Conservation (phyloP, 2,888 invertebrate genomes). For the Orthosia gracilis region DNA sequence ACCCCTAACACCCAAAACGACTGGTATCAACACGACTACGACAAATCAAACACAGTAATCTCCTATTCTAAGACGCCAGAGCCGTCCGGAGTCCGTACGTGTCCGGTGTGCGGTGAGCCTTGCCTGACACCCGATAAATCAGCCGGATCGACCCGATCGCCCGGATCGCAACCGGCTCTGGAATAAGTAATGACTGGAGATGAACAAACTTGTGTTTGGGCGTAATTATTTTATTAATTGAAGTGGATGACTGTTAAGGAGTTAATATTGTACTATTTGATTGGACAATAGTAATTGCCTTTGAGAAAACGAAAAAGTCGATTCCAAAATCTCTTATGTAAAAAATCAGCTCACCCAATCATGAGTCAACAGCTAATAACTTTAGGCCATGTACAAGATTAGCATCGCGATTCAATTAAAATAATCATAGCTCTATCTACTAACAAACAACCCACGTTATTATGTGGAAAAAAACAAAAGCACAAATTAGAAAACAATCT, state of each 20-base stretch:
- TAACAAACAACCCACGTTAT: constrained; percentile 64
- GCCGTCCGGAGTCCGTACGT: constrained; percentile 66
- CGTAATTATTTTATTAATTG: constrained; percentile 66
- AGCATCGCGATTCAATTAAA: constrained; percentile 59
- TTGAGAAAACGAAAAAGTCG: too few relatives aligned
- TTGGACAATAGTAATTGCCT: neutral
- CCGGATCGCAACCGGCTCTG: constrained; percentile 65
- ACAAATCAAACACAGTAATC: constrained; percentile 66
- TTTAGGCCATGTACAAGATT: constrained; percentile 49
- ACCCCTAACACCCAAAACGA: constrained; percentile 32
- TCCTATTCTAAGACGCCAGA: constrained; percentile 71
- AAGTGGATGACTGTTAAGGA: constrained; percentile 17
- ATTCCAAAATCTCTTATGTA: constrained; percentile 1
- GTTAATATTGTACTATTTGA: constrained; percentile 8
- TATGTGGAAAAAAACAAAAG: constrained; percentile 71
- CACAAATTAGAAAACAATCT: constrained; percentile 81
- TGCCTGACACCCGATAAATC: constrained; percentile 81
- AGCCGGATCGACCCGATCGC: constrained; percentile 70
- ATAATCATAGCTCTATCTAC: constrained; percentile 64
- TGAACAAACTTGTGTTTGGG: constrained; percentile 54
- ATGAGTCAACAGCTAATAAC: constrained; percentile 37
- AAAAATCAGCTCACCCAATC: constrained; percentile 7
- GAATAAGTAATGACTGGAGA: constrained; percentile 67
- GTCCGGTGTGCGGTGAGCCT: constrained; percentile 61
- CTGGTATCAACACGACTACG: constrained; percentile 55